A percentile compares a stretch with the other conserved stretches of the same genome.
Conservation (phyloP, 2,113 vertebrate genomes). For the Corythornis madagascariensis region DNA sequence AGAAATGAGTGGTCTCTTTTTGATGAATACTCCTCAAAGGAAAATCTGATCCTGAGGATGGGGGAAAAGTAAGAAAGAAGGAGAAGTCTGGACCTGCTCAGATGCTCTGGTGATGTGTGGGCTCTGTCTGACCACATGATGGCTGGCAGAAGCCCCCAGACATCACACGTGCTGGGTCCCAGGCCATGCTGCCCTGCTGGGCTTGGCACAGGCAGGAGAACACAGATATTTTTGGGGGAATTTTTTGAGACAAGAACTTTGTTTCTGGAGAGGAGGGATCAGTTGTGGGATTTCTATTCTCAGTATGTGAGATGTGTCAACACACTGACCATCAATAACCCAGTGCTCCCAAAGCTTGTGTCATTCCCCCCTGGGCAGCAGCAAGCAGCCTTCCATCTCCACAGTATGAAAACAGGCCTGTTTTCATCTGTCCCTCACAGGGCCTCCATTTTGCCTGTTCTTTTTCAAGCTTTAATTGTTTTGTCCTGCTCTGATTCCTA, state of each 20-base stretch:
- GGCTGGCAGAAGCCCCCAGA: not conserved
- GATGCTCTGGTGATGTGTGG: fast-evolving
- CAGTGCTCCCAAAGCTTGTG: not conserved
- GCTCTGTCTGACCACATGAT: not conserved
- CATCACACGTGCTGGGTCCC: fast-evolving
- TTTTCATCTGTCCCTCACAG: not conserved
- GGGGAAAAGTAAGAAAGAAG: not conserved
- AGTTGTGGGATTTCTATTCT: not conserved
- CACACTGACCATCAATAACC: not conserved
- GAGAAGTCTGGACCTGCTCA: not conserved
- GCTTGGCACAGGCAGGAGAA: not conserved
- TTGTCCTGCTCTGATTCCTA: not conserved
- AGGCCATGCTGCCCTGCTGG: not conserved
- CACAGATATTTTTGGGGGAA: not conserved
- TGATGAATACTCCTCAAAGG: not conserved
- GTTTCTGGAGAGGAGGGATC: not conserved
- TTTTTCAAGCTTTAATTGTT: constrained; percentile 4
- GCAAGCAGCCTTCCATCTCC: not conserved
- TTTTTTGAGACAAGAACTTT: not conserved
- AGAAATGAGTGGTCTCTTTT: not conserved
- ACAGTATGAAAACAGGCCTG: fast-evolving
- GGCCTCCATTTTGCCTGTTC: not conserved
- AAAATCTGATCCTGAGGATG: not conserved
- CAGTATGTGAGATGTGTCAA: not conserved
- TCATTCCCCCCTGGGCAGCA: not conserved